Conservation (phyloP, 37 sponge, comb jelly and placozoan genomes). For the Mnemiopsis leidyi region DNA sequence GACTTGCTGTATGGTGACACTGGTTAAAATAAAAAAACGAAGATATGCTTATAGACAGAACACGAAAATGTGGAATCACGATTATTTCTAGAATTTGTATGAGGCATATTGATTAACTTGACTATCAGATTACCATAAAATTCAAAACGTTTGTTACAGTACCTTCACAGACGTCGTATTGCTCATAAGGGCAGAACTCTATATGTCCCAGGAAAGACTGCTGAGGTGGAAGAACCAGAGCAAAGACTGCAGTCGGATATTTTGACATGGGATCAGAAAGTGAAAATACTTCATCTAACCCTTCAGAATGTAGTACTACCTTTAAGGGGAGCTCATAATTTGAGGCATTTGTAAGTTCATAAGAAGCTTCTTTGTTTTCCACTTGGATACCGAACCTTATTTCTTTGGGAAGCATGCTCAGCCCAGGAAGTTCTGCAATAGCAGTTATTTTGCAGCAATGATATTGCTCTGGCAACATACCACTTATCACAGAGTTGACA, state of each 20-base stretch:
- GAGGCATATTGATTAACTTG: too few relatives aligned
- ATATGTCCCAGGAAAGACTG: neutral
- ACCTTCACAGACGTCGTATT: slow-evolving; percentile 25
- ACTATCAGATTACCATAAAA: too few relatives aligned
- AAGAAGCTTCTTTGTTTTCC: slow-evolving; percentile 1
- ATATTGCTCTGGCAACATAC: slow-evolving; percentile 15
- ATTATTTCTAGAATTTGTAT: too few relatives aligned
- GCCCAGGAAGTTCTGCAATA: slow-evolving; percentile 15
- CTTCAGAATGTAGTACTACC: neutral
- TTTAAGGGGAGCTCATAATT: slow-evolving; percentile 25
- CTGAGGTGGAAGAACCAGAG: neutral
- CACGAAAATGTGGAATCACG: too few relatives aligned
- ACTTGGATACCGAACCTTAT: neutral
- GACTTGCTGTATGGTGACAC: neutral
- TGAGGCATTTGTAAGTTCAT: slow-evolving; percentile 11
- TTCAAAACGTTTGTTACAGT: too few relatives aligned
- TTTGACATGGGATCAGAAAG: slow-evolving; percentile 7
- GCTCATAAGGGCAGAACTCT: slow-evolving; percentile 56
- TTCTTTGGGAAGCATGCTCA: neutral
- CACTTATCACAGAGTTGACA: slow-evolving; percentile 44
- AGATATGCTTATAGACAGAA: too few relatives aligned
- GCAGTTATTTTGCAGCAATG: neutral
- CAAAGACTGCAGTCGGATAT: slow-evolving; percentile 51
- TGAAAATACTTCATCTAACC: neutral
- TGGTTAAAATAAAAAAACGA: too few relatives aligned